Conservation (phyloP, 2,113 vertebrate genomes). For the Cheirogaleus medius region DNA sequence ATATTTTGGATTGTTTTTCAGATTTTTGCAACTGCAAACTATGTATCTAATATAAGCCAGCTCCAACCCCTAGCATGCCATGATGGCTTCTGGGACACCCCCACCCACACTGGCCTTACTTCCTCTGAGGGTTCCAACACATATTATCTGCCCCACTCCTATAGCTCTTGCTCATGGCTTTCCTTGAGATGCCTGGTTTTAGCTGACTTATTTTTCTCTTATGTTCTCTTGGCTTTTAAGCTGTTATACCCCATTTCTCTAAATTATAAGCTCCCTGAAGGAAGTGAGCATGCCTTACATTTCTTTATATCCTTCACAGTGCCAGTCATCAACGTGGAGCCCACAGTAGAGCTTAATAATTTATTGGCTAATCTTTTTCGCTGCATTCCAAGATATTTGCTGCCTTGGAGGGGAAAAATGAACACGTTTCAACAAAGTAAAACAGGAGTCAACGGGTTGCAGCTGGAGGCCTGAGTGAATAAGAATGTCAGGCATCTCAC, state of each 20-base stretch:
- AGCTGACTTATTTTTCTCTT: background rate
- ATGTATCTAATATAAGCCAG: background rate
- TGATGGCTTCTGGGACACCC: background rate
- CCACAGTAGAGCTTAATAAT: constrained; percentile 12
- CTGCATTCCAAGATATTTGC: constrained; percentile 37
- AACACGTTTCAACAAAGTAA: constrained; percentile 40
- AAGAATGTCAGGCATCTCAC: background rate
- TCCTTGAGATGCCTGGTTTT: background rate
- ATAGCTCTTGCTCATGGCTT: background rate
- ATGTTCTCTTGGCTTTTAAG: background rate
- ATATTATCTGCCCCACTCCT: background rate
- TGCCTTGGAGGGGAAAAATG: background rate
- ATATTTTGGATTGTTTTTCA: background rate
- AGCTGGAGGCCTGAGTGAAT: background rate
- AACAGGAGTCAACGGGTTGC: background rate
- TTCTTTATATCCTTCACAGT: background rate
- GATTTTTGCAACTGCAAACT: background rate
- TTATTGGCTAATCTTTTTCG: constrained; percentile 5
- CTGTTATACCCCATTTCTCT: background rate
- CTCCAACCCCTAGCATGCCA: background rate
- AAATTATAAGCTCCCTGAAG: constrained; percentile 36
- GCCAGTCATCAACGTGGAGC: background rate
- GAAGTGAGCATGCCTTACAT: background rate
- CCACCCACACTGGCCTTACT: too few species aligned
- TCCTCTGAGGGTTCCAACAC: background rate